Evolutionary conservation across 35 echinoderm and acorn worm species (phyloP), one percentile per base, ranked within the genome.

Genomic region (Ptychodera flava): DNA sequence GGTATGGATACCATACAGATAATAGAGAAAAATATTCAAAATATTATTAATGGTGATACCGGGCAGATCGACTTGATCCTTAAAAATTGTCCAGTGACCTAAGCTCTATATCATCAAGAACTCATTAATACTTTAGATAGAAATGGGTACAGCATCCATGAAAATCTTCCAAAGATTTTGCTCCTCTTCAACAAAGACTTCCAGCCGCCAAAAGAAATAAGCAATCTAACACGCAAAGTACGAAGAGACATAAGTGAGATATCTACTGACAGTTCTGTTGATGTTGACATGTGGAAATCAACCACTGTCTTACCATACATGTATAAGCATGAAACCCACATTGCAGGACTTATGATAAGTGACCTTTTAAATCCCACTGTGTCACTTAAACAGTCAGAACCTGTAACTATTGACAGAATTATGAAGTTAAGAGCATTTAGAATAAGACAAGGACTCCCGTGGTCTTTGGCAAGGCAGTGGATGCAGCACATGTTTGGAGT

Each of bases 21-120:
- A 64, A 64, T 64, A 64, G 45, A 64, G 45, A 64, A 64, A 64
- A 64, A 64, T 64, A 64, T 64, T 64, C 45, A 64, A 64, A 64
- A 64, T 64, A 64, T 64, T 64, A 22, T 64, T 64, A 12, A 64
- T 64, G 45, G 45, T 64, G 45, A 64, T 6, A 64, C 22, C 22
- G 45, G 45, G 45, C 45, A 64, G 45, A 64, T 64, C 45, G 45
- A 64, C 22, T 64, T 64, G 45, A 64, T 64, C 6, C 45, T 64
- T 64, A 22, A 64, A 64, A 64, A 64, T 64, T 64, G 45, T 22
- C 45, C 45, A 64, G 45, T 64, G 45, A 64, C 45, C 45, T 64
- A 64, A 12, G 6, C 45, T 64, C 6, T 64, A 64, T 64, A 64
- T 64, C n/a, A n/a, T n/a, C 45, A 64, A 64, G 45, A 64, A 12